phyloP scores from a whole-genome alignment of 1,140 invertebrate genomes.

The Dendrolimus punctatus region DNA sequence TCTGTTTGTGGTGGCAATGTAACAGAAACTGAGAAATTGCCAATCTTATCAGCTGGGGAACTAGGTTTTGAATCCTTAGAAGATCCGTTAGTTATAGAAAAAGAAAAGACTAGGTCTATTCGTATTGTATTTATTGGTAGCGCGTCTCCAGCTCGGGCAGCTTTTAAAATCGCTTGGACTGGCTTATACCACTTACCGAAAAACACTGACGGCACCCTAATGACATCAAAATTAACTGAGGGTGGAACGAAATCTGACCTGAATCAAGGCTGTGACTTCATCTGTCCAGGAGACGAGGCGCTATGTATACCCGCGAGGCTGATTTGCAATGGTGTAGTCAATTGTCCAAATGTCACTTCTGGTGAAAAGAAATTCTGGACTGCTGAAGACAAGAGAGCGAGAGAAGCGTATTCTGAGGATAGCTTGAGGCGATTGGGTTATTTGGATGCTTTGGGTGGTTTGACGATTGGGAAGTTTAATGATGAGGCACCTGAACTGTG shows the following conservation, averaged over 20 bases:
- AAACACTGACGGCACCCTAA: conserved; percentile 85
- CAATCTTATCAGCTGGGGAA: conserved; percentile 83
- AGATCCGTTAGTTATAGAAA: conserved; percentile 70
- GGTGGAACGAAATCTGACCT: conserved; percentile 50
- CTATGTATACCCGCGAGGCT: conserved; percentile 86
- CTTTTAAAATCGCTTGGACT: conserved; percentile 91
- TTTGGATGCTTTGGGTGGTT: conserved; percentile 60
- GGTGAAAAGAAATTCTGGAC: conserved; percentile 54
- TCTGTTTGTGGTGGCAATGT: conserved; percentile 89
- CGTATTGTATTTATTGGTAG: conserved; percentile 80
- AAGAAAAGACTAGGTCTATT: conserved; percentile 73
- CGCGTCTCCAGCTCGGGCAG: conserved; percentile 83
- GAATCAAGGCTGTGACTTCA: conserved; percentile 79
- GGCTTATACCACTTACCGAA: conserved; percentile 89
- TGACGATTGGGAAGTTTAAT: conserved; percentile 67
- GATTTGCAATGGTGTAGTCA: conserved; percentile 89
- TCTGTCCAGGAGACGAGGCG: conserved; percentile 86
- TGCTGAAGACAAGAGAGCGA: conserved; percentile 61
- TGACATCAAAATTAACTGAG: conserved; percentile 80
- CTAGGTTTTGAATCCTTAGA: conserved; percentile 76
- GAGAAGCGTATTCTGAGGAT: conserved; percentile 71
- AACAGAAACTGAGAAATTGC: conserved; percentile 81
- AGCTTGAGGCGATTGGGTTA: conserved; percentile 73
- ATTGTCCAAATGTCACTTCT: conserved; percentile 81
- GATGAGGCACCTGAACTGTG: conserved; percentile 80